A percentile compares a stretch with the other conserved stretches of the same genome.
These are phyloP conservation scores for Microctenopoma steveboyesi DNA, from an alignment of 2,797 vertebrate species.

Conservation along the genomic window DNA sequence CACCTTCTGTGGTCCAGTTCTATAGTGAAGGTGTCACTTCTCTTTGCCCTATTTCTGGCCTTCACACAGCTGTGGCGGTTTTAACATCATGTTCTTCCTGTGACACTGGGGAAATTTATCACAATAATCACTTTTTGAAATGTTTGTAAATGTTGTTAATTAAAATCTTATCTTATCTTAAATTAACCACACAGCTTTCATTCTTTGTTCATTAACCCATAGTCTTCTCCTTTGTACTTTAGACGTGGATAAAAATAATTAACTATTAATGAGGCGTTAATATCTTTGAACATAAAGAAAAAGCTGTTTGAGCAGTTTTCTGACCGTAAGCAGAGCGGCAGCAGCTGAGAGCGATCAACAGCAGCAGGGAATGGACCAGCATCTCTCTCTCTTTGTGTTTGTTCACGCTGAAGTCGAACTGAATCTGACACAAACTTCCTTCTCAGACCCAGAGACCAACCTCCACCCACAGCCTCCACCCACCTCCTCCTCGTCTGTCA, in stretches of 20 bases:
- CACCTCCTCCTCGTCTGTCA: too few species aligned
- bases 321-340: constrained; percentile 55
- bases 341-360: constrained; percentile 52
- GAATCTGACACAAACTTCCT: constrained; percentile 44
- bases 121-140: too few species aligned
- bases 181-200: too few species aligned
- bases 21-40: too few species aligned
- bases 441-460: constrained; percentile 7
- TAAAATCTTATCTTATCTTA: too few species aligned
- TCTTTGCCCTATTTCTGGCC: too few species aligned
- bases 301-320: not conserved
- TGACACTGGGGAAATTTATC: too few species aligned
- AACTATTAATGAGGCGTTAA: not conserved
- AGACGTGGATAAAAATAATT: not conserved
- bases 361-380: constrained; percentile 47
- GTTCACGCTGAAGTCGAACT: constrained; percentile 30
- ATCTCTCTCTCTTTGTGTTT: constrained; percentile 49
- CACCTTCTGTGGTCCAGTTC: too few species aligned
- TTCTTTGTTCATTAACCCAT: not conserved
- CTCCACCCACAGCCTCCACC: not conserved
- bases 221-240: too few species aligned
- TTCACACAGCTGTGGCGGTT: too few species aligned
- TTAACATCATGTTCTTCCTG: too few species aligned
- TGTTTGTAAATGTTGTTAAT: too few species aligned
- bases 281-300: not conserved